phyloP scores from a whole-genome alignment of 2,888 invertebrate genomes.

The Muschampia plurimacula region DNA sequence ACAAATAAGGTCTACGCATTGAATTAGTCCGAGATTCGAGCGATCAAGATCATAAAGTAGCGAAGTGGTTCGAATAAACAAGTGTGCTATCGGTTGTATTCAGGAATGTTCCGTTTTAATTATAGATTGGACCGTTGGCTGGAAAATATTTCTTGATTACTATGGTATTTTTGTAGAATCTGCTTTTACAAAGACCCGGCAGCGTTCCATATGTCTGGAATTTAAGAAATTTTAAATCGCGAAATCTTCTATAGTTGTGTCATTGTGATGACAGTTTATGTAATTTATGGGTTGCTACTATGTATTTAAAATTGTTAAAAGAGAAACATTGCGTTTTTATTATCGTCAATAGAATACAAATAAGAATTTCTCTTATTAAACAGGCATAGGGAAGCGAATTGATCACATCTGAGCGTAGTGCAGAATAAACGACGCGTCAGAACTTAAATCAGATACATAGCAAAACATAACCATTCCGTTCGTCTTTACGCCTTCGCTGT shows the following conservation, averaged over 20 bases:
- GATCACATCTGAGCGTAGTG: slow-evolving; percentile 63
- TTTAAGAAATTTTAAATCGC: background rate
- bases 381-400: slow-evolving; percentile 61
- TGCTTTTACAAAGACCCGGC: slow-evolving; percentile 7
- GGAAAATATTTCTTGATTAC: slow-evolving; percentile 21
- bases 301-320: slow-evolving; percentile 1
- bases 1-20: slow-evolving; percentile 48
- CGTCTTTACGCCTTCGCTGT: slow-evolving; percentile 75
- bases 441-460: slow-evolving; percentile 80
- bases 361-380: slow-evolving; percentile 51
- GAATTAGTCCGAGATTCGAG: slow-evolving; percentile 38
- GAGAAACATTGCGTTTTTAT: slow-evolving; percentile 28
- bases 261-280: background rate
- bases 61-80: slow-evolving; percentile 38
- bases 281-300: background rate
- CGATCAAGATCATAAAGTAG: slow-evolving; percentile 40
- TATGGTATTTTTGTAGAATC: slow-evolving; percentile 5
- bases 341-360: slow-evolving; percentile 31
- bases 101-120: slow-evolving; percentile 38
- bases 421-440: slow-evolving; percentile 74
- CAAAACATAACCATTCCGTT: slow-evolving; percentile 77
- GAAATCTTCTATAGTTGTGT: background rate
- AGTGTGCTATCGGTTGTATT: slow-evolving; percentile 37
- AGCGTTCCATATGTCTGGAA: background rate
- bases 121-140: slow-evolving; percentile 32